Percentiles rank a stretch among this genome's conserved stretches.
These are phyloP conservation scores for Papio anubis DNA, from an alignment of 2,113 vertebrate species.

Conservation along the genomic window DNA sequence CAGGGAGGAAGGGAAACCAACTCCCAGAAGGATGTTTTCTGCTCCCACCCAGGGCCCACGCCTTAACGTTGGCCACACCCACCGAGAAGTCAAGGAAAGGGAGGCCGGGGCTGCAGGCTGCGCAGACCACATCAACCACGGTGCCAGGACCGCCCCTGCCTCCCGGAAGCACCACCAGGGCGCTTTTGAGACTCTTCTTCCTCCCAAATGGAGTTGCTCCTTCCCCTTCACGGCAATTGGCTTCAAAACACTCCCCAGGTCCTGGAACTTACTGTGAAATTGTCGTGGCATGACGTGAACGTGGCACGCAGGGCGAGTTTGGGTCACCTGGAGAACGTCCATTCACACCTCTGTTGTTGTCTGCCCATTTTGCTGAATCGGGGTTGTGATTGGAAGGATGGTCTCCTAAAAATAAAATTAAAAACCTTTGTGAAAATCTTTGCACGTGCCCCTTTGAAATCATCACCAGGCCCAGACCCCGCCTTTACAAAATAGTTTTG, in stretches of 20 bases:
- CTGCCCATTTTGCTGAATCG: not conserved
- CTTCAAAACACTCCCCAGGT: not conserved
- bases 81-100: not conserved
- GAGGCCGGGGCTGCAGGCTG: rapidly evolving
- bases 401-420: not conserved
- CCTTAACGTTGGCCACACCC: not conserved
- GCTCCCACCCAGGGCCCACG: no score
- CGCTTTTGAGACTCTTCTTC: not conserved
- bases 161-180: not conserved
- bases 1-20: no score
- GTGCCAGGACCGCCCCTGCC: not conserved
- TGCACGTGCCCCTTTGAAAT: not conserved
- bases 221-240: not conserved
- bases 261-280: not conserved
- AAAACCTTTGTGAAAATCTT: not conserved
- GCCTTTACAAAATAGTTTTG: not conserved
- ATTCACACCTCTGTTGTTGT: not conserved
- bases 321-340: not conserved
- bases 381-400: not conserved
- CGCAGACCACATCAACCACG: not conserved
- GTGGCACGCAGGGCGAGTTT: not conserved
- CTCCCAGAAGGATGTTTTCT: rapidly evolving
- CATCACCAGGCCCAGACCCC: not conserved
- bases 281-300: not conserved
- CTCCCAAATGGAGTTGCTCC: not conserved